A percentile compares a stretch with the other conserved stretches of the same genome.
These are phyloP conservation scores for Sturnira hondurensis DNA, from an alignment of 2,113 vertebrate species.

Conservation along the genomic window DNA sequence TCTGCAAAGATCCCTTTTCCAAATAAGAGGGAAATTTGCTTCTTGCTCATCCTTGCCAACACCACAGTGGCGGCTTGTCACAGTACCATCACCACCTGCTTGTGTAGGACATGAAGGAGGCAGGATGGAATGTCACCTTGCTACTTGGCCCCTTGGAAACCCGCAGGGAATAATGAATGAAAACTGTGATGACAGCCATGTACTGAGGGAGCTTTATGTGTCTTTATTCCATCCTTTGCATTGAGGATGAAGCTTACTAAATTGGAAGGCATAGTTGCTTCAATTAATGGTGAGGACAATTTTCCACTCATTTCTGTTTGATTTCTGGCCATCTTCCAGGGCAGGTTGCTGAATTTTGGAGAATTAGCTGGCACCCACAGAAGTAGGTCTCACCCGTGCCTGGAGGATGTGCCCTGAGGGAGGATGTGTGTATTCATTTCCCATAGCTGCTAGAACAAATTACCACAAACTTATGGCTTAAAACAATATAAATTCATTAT, in stretches of 20 bases:
- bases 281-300: conserved; percentile 69
- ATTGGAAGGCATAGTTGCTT: conserved; percentile 74
- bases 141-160: background rate
- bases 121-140: background rate
- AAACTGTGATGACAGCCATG: background rate
- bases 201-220: background rate
- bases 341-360: background rate
- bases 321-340: background rate
- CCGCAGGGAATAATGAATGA: background rate
- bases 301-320: conserved; percentile 78
- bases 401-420: background rate
- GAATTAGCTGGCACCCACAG: background rate
- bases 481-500: too few relatives aligned
- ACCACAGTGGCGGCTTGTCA: background rate
- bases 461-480: too few relatives aligned
- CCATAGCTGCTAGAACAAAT: background rate
- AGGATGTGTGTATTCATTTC: background rate
- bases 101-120: too few relatives aligned
- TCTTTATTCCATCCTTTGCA: conserved; percentile 70
- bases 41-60: background rate
- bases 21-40: background rate
- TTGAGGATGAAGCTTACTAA: conserved; percentile 73
- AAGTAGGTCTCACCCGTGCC: background rate
- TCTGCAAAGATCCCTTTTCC: background rate
- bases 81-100: background rate